Percentiles rank a stretch among this genome's conserved stretches.
Evolutionary conservation across 2,113 vertebrate genomes (phyloP).

Genomic region (Sturnus vulgaris): DNA sequence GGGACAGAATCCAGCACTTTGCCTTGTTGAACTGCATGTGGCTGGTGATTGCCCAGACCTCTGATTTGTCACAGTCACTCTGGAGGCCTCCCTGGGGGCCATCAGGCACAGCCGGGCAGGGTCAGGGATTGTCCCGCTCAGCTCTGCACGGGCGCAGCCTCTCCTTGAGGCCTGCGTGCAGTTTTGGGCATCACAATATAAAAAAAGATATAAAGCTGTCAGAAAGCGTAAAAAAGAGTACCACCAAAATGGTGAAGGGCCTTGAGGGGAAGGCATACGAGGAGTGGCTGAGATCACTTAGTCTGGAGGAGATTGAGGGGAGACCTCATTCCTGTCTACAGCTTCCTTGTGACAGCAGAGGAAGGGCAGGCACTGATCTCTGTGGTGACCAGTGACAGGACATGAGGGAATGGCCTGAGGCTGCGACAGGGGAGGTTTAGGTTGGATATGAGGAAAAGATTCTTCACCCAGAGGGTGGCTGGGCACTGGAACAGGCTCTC

Average conservation of each 20-base stretch:
- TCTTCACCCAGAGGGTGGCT: not conserved
- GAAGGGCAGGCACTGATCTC: not conserved
- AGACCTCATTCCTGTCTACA: not conserved
- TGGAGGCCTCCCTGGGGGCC: not conserved
- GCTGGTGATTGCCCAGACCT: not conserved
- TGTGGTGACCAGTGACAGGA: not conserved
- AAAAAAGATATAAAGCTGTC: not conserved
- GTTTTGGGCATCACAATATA: too few relatives aligned
- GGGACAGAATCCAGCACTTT: not conserved
- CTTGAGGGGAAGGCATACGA: not conserved
- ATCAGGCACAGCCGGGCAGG: fast-evolving
- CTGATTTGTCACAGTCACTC: not conserved
- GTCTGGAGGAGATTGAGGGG: not conserved
- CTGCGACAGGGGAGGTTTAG: not conserved
- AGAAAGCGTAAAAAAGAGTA: fast-evolving
- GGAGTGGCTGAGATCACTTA: not conserved
- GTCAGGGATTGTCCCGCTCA: not conserved
- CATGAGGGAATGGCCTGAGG: fast-evolving
- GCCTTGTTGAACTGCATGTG: not conserved
- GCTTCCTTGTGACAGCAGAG: fast-evolving
- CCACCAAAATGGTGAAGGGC: not conserved
- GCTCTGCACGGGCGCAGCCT: fast-evolving
- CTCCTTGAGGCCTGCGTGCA: not conserved
- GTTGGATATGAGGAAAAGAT: not conserved
- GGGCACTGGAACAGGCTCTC: not conserved